Percentiles rank a stretch among this genome's conserved stretches.
Conservation (phyloP, 2,797 vertebrate genomes). For the Hyperoplus immaculatus region DNA sequence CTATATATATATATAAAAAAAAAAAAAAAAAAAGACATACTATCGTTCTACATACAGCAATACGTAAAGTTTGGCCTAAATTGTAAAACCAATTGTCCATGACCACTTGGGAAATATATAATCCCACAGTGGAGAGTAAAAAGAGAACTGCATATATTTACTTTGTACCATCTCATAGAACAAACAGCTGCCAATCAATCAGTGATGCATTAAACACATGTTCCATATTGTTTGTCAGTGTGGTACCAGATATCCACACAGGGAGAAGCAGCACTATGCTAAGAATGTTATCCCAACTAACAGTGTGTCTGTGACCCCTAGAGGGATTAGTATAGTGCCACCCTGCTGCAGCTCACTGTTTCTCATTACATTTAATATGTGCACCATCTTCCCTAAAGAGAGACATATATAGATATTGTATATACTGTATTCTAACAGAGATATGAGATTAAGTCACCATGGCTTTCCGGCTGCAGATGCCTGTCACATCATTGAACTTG, state of each 20-base stretch:
- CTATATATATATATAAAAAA: too few relatives aligned
- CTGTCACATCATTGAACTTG: not conserved
- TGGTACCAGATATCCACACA: slow-evolving; percentile 40
- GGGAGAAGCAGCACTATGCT: slow-evolving; percentile 18
- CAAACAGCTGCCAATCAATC: slow-evolving; percentile 31
- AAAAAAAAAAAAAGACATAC: too few relatives aligned
- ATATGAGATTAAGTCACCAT: not conserved
- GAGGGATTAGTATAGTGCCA: slow-evolving; percentile 22
- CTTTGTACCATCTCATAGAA: not conserved
- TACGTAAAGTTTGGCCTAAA: too few relatives aligned
- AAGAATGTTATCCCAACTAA: slow-evolving; percentile 28
- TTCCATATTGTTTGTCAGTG: slow-evolving; percentile 27
- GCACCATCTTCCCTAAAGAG: not conserved
- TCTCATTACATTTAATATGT: slow-evolving; percentile 2
- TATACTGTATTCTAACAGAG: not conserved
- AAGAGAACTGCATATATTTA: too few relatives aligned
- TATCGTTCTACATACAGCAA: too few relatives aligned
- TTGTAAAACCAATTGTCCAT: too few relatives aligned
- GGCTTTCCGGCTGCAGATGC: not conserved
- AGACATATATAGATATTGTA: not conserved
- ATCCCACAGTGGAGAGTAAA: too few relatives aligned
- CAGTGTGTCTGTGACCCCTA: slow-evolving; percentile 10
- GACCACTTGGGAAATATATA: too few relatives aligned
- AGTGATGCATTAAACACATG: not conserved
- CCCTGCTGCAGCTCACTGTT: slow-evolving; percentile 13